These are phyloP conservation scores for Drosophila pseudotalamancana DNA, from an alignment of 2,888 invertebrate genomes.

Conservation along the genomic window DNA sequence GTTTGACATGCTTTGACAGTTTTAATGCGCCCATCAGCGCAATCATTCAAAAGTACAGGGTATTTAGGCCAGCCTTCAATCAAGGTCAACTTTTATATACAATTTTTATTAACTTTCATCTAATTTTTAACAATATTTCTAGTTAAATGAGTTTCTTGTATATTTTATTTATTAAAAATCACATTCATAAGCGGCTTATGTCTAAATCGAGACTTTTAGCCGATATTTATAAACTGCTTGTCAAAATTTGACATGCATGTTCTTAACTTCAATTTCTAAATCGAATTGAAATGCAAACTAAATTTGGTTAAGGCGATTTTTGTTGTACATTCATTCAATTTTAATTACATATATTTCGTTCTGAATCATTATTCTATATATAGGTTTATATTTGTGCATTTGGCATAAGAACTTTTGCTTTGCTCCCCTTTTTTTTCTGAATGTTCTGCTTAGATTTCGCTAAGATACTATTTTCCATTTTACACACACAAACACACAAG, in stretches of 20 bases:
- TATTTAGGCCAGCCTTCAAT: conserved; percentile 25
- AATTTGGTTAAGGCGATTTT: too few species aligned
- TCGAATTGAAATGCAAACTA: too few species aligned
- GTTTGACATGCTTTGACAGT: conserved; percentile 73
- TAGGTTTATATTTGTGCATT: background rate
- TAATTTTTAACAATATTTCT: too few species aligned
- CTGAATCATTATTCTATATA: background rate
- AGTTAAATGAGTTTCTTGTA: background rate
- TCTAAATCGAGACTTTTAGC: background rate
- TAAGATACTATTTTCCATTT: conserved; percentile 15
- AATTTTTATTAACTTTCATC: too few species aligned
- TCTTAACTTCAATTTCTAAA: background rate
- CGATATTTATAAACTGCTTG: background rate
- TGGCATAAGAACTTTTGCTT: conserved; percentile 1
- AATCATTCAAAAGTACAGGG: conserved; percentile 9
- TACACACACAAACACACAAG: conserved; percentile 21
- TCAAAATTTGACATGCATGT: conserved; percentile 1
- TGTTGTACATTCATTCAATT: too few species aligned
- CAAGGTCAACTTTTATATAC: conserved; percentile 3
- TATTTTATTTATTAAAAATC: background rate
- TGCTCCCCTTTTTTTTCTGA: conserved; percentile 1
- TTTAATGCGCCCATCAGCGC: conserved; percentile 20
- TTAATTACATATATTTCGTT: background rate
- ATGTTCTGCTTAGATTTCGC: conserved; percentile 4
- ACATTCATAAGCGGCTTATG: conserved; percentile 3